Evolutionary conservation across 2,797 vertebrate species (phyloP), one percentile per base, ranked within the genome.

Genomic region (Rhabdomys pumilio): DNA sequence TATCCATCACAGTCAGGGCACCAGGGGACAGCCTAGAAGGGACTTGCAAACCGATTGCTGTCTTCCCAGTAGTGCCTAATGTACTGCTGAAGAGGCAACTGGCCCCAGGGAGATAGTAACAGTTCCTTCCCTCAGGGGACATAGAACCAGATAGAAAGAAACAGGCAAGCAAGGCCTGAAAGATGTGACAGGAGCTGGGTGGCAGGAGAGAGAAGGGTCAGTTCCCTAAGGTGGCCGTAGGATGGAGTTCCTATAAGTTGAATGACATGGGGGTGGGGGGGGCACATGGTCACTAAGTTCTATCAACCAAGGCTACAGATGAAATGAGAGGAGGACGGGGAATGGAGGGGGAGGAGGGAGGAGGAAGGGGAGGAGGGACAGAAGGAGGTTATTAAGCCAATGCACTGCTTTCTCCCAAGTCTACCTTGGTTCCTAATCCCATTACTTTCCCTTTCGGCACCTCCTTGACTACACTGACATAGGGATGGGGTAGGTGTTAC

Each of bases 11-110:
- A 76, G 69, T 79, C 55, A 53, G 26, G 41, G 15, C 5, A 55
- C 24, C n/a, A 69, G 77, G 57, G 67, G 41, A 86, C 83, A 69
- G 15, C 41, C 47, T 19, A 63, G 87, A 89, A 69, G 59, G 38
- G 41, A 72, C 22, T 55, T 93, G 55, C 76, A 96, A 97, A 96
- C 93, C 80, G 97, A 93, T 53, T 59, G 92, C 89, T 94, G 77
- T 76, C 95, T 26, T 86, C 79, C 50, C 38, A 67, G 94, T n/a
- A n/a, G 38, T 38, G 38, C 4, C 9, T 7, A 20, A 38, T 10
- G 38, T 63, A 79, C 53, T 55, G 3, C 7, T 7, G 44, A 31
- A 73, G 65, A 31, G 59, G 57, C 29, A 13, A 1, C 7, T 9
- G 17, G 31, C n/a, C 6, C 59, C 10, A 41, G 57, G 53, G 50